Conservation (phyloP, 2,888 invertebrate genomes). For the Cheilosia urbana region DNA sequence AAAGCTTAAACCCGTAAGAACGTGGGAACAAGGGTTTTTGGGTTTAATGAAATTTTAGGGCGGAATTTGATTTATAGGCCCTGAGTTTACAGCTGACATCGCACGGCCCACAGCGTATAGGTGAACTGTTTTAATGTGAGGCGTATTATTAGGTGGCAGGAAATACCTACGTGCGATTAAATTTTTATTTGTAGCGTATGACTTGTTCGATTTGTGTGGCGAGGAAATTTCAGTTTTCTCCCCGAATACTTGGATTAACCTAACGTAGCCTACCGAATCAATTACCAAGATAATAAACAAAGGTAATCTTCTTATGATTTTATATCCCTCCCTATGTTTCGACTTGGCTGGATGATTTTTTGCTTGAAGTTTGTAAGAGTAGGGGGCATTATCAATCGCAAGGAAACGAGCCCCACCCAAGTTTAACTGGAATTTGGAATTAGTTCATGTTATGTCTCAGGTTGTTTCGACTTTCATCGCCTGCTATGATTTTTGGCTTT, state of each 20-base stretch:
- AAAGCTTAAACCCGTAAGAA: slow-evolving; percentile 67
- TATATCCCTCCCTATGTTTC: background rate
- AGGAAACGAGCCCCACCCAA: no score
- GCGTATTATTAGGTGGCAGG: background rate
- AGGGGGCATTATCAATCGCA: no score
- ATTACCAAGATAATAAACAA: slow-evolving; percentile 54
- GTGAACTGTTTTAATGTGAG: background rate
- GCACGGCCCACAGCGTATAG: slow-evolving; percentile 29
- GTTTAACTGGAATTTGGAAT: no score
- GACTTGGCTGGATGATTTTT: background rate
- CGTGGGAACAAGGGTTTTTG: slow-evolving; percentile 58
- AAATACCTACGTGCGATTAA: slow-evolving; percentile 42
- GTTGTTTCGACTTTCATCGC: no score
- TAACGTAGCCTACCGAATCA: slow-evolving; percentile 40
- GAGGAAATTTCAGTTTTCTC: slow-evolving; percentile 23
- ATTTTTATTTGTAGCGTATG: slow-evolving; percentile 51
- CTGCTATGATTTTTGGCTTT: no score
- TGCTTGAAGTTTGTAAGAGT: background rate
- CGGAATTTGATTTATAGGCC: slow-evolving; percentile 70
- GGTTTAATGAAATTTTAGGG: slow-evolving; percentile 73
- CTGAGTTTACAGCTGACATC: slow-evolving; percentile 61
- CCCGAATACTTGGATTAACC: slow-evolving; percentile 13
- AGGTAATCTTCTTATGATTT: slow-evolving; percentile 48
- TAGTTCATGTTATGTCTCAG: no score
- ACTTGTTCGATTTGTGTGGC: slow-evolving; percentile 55